Evolutionary conservation across 2,797 vertebrate genomes (phyloP), one percentile per base, ranked within the genome.

Genomic region (Rhynchonycteris naso): DNA sequence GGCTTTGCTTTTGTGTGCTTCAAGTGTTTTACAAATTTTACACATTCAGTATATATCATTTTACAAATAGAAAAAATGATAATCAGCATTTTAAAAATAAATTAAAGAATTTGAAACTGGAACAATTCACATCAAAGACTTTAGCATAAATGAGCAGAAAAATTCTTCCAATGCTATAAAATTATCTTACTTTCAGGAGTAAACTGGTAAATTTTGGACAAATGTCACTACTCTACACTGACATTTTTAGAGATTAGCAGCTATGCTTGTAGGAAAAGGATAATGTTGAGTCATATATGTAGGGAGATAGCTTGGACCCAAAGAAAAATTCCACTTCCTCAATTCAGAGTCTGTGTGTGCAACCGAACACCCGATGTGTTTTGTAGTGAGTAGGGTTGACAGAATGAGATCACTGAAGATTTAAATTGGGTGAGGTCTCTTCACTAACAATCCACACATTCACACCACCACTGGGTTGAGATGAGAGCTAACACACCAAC

Each of bases 11-110:
- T n/a, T 50, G 5, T 74, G 3, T 76, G 30, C 30, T 35, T 90
- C 75, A 71, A 72, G n/a, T 30, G 11, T 50, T 90, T 94, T 76
- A 54, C 26, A 82, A 24, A 58, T 12, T 87, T 82, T 72, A 88
- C 28, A 50, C 26, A 43, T 58, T 78, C 14, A 33, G 5, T 28
- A 80, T n/a, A 18, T 10, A 65, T 16, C 71, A 12, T 52, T 75
- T 75, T 63, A 33, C 12, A 85, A 50, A 80, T 68, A 52, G n/a
- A 74, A 74, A 85, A 43, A 83, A 74, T 35, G 71, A 71, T 65
- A 50, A 82, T 50, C 56, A 88, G 43, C 13, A 33, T 33, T 14
- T 26, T 12, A n/a, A 24, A 26, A 87, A 43, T 4, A 43, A 75
- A 24, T 35, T 74, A 18, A 93, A 81, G 6, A 19, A 35, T 76